A percentile compares a stretch with the other conserved stretches of the same genome.
phyloP scores from a whole-genome alignment of 1,140 invertebrate species.

The Lucilia sericata region DNA sequence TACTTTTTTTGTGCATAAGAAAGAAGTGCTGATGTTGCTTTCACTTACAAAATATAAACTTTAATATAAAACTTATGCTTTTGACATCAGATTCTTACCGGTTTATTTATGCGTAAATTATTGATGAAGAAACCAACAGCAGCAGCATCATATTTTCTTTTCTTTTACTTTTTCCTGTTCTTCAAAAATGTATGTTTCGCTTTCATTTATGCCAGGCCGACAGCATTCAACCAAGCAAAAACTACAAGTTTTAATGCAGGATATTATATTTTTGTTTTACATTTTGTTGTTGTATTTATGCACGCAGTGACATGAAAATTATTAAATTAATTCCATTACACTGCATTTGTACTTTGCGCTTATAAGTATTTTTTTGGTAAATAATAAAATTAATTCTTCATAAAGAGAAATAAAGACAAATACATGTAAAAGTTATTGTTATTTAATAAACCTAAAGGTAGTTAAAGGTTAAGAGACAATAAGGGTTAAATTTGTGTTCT shows the following conservation, averaged over 20 bases:
- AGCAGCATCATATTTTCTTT: neutral
- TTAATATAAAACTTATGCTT: neutral
- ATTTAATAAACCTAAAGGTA: neutral
- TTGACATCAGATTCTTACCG: neutral
- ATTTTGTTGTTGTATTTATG: neutral
- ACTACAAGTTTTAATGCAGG: too few relatives aligned
- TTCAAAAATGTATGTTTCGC: neutral
- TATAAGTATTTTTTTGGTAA: neutral
- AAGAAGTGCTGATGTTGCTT: too few relatives aligned
- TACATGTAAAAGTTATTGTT: neutral
- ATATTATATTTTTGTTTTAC: neutral
- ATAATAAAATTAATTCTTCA: too few relatives aligned
- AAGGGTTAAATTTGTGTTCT: too few relatives aligned
- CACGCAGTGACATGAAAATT: neutral
- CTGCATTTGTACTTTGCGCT: neutral
- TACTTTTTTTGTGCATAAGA: too few relatives aligned
- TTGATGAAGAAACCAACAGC: neutral
- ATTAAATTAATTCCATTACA: conserved; percentile 13
- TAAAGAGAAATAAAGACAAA: too few relatives aligned
- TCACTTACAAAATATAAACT: too few relatives aligned
- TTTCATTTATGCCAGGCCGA: neutral
- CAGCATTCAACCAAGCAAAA: too few relatives aligned
- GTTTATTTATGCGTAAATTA: conserved; percentile 17
- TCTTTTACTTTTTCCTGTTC: neutral
- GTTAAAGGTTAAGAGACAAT: too few relatives aligned